phyloP scores from a whole-genome alignment of 1,140 invertebrate genomes.

The Tribolium castaneum region DNA sequence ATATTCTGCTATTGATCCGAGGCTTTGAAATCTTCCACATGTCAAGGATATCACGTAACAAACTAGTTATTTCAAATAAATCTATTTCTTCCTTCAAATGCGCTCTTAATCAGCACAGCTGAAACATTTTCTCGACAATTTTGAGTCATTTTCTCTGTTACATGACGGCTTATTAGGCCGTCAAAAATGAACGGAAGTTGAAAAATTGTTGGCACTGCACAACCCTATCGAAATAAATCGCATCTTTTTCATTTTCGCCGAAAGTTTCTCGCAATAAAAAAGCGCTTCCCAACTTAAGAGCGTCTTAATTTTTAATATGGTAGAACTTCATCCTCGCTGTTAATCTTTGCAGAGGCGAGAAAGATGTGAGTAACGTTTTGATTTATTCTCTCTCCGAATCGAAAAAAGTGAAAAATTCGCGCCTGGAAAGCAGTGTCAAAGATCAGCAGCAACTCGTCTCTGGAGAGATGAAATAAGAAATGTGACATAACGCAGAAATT shows the following conservation, averaged over 20 bases:
- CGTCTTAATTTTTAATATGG: conserved; percentile 11
- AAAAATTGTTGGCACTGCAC: neutral
- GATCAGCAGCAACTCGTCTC: too few species aligned
- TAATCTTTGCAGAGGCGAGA: conserved; percentile 4
- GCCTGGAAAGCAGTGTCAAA: neutral
- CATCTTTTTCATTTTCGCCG: neutral
- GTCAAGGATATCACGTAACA: too few species aligned
- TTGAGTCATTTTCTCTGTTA: too few species aligned
- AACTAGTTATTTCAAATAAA: too few species aligned
- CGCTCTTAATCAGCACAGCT: too few species aligned
- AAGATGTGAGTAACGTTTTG: conserved; percentile 7
- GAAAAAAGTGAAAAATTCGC: neutral
- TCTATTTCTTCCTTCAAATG: too few species aligned
- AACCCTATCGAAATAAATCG: neutral
- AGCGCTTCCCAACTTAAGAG: neutral
- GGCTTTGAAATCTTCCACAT: too few species aligned
- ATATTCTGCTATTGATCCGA: too few species aligned
- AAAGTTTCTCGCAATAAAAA: neutral
- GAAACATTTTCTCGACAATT: too few species aligned
- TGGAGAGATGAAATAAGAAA: neutral
- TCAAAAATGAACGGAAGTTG: too few species aligned
- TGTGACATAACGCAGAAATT: neutral
- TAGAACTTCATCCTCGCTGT: neutral
- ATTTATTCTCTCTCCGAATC: conserved; percentile 5
- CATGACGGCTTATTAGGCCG: too few species aligned